Evolutionary conservation across 2,113 vertebrate species (phyloP), one percentile per base, ranked within the genome.

Genomic region (Phainopepla nitens): DNA sequence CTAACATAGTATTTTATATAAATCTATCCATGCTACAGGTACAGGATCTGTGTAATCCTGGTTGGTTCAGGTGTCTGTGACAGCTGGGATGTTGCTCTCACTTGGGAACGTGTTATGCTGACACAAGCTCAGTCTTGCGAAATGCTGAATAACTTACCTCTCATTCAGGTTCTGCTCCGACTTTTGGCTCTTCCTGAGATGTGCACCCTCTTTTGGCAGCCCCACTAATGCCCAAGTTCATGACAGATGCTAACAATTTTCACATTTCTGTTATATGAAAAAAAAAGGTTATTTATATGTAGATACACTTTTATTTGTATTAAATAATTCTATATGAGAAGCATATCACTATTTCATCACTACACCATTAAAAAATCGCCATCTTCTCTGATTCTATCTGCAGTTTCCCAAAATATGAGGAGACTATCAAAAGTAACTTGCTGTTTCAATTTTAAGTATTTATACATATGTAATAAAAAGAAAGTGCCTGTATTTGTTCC

Each of bases 91-190:
- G 0, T 90, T 72, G 66, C 57, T 82, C 76, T 61, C 22, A 31
- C 57, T 56, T 80, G 36, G 15, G 15, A 71, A 35, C 39, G 29
- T 51, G 49, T 71, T 64, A 22, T 16, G 21, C 33, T 82, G 71
- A 49, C n/a, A 57, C n/a, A 36, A n/a, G 47, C 25, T 62, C 3
- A n/a, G 18, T 61, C 28, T 66, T 50, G 24, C 0, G 0, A 82
- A 75, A 73, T 78, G 56, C 23, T 87, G 36, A 84, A n/a, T 61
- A 56, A 84, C 11, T 68, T 75, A 27, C 24, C 9, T 68, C 24
- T 71, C 33, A 13, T 54, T 68, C 13, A 31, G 14, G 22, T 56
- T 93, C 64, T 84, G 11, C 61, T 87, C 44, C 64, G 47, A 86
- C 42, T 42, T 81, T 16, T 44, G 78, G 35, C 44, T 57, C 35